Evolutionary conservation across 2,888 invertebrate genomes (phyloP).

Genomic region (Orthosia cruda): DNA sequence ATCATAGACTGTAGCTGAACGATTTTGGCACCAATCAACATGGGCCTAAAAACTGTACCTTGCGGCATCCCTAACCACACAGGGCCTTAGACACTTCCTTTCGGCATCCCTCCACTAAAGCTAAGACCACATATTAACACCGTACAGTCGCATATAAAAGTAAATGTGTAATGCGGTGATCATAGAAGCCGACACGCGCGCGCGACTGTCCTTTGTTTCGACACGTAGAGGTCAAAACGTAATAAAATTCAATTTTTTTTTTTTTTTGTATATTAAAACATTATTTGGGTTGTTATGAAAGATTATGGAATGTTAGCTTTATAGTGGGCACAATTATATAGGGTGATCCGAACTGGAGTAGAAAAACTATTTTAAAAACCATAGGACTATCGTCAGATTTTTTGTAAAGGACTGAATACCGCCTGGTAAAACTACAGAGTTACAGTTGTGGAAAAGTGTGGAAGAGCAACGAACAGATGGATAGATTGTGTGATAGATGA

Average conservation of each 20-base stretch:
- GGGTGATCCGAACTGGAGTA: not conserved
- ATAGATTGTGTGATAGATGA: too few relatives aligned
- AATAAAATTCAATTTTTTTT: constrained; percentile 27
- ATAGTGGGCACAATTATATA: not conserved
- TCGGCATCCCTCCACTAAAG: constrained; percentile 47
- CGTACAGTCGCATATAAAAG: constrained; percentile 57
- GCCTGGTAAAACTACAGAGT: not conserved
- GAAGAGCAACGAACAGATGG: too few relatives aligned
- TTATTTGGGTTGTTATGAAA: not conserved
- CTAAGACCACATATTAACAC: constrained; percentile 47
- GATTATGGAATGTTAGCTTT: not conserved
- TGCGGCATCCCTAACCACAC: not conserved
- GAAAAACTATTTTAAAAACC: too few relatives aligned
- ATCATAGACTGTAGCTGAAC: too few relatives aligned
- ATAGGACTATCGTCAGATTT: not conserved
- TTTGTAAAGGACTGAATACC: not conserved
- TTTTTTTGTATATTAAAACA: constrained; percentile 5
- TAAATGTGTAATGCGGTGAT: constrained; percentile 81
- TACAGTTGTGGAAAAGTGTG: not conserved
- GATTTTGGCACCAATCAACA: not conserved
- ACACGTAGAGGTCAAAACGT: constrained; percentile 53
- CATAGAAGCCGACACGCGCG: constrained; percentile 79
- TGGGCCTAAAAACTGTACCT: not conserved
- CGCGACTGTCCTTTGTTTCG: constrained; percentile 66
- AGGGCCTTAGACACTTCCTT: constrained; percentile 8